A percentile compares a stretch with the other conserved stretches of the same genome.
These are phyloP conservation scores for Megaceryle torquata DNA, from an alignment of 2,113 vertebrate species.

Conservation along the genomic window DNA sequence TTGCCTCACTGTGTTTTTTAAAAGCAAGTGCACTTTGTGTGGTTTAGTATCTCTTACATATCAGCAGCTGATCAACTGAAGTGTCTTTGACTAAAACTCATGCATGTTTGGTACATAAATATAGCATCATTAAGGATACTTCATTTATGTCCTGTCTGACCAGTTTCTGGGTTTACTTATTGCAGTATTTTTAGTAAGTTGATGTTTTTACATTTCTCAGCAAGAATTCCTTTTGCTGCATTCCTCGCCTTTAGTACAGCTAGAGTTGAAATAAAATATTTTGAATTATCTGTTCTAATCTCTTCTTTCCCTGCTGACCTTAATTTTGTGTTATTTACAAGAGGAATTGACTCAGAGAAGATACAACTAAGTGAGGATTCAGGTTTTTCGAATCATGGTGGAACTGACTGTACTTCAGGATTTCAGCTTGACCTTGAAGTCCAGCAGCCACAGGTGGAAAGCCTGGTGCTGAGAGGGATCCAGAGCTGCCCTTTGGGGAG, in stretches of 20 bases:
- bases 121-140: background rate
- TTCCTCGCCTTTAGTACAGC: background rate
- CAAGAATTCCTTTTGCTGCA: background rate
- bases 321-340: background rate
- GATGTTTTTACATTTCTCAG: background rate
- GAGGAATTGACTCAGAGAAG: background rate
- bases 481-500: background rate
- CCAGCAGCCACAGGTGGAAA: background rate
- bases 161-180: background rate
- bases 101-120: background rate
- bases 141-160: background rate
- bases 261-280: slow-evolving; percentile 35
- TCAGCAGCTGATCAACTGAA: background rate
- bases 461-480: accelerated
- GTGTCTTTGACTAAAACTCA: background rate
- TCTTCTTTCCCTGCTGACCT: background rate
- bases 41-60: background rate
- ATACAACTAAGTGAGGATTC: background rate
- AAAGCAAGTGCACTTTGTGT: background rate
- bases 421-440: background rate
- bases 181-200: slow-evolving; percentile 16
- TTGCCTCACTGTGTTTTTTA: background rate
- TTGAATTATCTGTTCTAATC: slow-evolving; percentile 39
- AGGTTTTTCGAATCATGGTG: background rate
- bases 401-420: background rate